Evolutionary conservation across 2,888 invertebrate genomes (phyloP).

Genomic region (Rotaria magnacalcarata): DNA sequence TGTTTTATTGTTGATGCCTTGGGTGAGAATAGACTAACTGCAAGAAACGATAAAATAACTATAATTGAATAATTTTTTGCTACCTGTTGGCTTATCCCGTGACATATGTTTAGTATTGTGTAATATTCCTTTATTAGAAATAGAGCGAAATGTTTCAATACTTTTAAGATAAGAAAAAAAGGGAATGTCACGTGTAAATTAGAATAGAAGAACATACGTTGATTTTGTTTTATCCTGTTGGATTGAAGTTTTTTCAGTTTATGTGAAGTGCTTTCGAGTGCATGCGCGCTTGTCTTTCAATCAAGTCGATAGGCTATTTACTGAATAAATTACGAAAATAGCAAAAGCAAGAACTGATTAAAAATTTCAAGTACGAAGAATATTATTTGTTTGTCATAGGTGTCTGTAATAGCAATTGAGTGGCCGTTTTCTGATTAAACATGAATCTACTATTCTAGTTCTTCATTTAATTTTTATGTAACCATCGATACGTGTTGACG

Average conservation of each 20-base stretch:
- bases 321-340: neutral
- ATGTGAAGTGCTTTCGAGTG: neutral
- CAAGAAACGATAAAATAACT: neutral
- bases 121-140: neutral
- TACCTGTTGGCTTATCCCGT: neutral
- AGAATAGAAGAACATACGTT: neutral
- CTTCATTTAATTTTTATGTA: neutral
- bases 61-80: neutral
- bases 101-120: neutral
- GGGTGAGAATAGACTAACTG: neutral
- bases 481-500: neutral
- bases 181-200: neutral
- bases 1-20: neutral
- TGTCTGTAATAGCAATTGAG: neutral
- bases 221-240: neutral
- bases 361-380: neutral
- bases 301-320: neutral
- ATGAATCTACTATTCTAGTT: neutral
- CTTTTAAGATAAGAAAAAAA: neutral
- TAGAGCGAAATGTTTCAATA: neutral
- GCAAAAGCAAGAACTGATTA: neutral
- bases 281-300: neutral
- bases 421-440: neutral
- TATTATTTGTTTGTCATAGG: neutral
- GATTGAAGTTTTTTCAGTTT: neutral